Base-by-base conservation (phyloP, 2,113 vertebrate genomes). In the Sander vitreus region DNA sequence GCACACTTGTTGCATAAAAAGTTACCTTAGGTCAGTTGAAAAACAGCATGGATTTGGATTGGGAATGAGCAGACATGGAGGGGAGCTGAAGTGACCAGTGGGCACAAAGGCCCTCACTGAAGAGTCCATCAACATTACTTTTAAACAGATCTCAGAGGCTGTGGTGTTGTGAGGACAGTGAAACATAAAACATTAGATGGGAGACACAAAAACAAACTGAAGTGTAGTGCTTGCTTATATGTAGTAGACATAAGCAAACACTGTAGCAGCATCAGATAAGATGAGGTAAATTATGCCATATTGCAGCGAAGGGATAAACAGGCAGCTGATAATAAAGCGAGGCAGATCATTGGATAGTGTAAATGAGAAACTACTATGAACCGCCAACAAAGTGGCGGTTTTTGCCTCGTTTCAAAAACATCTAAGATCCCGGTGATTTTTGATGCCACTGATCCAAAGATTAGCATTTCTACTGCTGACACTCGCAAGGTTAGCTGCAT, bases 1-100 rank as follows among this genome's bases (percentile, higher is more conserved):
- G 76, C 2, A 21, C 10, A n/a, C 57, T 93, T 94, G 90, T 93
- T 92, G 85, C 73, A 47, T n/a, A 69, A 92, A 81, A 81, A 81
- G 81, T 83, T 80, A 78, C 66, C 88, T 75, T 54, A 55, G 81
- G 57, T 72, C 80, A 68, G 59, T 62, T 60, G 25, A 79, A 53
- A 76, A 90, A 71, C 75, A 76, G 63, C 75, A 47, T 47, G 68
- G 63, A 78, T 78, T 80, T 60, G 21, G 33, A 80, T 57, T 63
- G 72, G 79, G 51, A 75, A 62, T 19, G 54, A 73, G 59, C 43
- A 79, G 57, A 64, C 67, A 12, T 67, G 68, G 23, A 11, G 71
- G 77, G 43, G 14, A 12, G 4, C 8, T 6, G 15, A 27, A 54
- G 43, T 21, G 39, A 59, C 58, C 69, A 15, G 25, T 39, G 54